These are phyloP conservation scores for Aegithalos caudatus DNA, from an alignment of 2,113 vertebrate genomes.

Conservation along the genomic window DNA sequence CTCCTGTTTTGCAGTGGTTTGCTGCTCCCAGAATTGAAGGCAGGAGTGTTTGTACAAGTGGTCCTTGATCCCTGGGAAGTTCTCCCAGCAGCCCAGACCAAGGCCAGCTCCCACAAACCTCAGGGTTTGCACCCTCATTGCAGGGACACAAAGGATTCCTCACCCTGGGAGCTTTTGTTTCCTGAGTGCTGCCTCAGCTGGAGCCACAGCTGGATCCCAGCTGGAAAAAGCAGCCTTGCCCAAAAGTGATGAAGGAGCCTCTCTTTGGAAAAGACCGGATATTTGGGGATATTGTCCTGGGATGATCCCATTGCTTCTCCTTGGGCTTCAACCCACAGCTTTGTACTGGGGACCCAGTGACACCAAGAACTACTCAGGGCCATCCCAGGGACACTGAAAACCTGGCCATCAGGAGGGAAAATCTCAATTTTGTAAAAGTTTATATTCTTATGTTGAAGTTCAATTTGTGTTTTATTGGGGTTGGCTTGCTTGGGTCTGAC, in stretches of 20 bases:
- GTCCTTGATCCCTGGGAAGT: not conserved
- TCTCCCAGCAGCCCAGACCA: not conserved
- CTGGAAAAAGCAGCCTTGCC: not conserved
- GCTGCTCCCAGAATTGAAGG: not conserved
- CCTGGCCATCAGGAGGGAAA: not conserved
- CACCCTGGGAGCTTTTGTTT: rapidly evolving
- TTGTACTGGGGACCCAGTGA: not conserved
- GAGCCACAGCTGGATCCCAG: not conserved
- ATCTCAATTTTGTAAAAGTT: not conserved
- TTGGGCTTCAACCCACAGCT: not conserved
- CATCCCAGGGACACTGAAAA: not conserved
- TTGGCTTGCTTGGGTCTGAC: not conserved
- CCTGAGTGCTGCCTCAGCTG: not conserved
- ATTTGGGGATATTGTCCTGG: not conserved
- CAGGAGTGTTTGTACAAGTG: not conserved
- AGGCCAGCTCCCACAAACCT: not conserved
- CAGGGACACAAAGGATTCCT: not conserved
- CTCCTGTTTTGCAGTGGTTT: not conserved
- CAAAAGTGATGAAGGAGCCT: not conserved
- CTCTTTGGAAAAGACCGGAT: rapidly evolving
- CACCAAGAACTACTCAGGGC: no score
- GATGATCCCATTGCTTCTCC: not conserved
- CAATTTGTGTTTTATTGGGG: not conserved
- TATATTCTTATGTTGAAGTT: not conserved
- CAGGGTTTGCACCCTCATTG: not conserved